Evolutionary conservation across 2,888 invertebrate genomes (phyloP).

Genomic region (Epistrophe eligans): DNA sequence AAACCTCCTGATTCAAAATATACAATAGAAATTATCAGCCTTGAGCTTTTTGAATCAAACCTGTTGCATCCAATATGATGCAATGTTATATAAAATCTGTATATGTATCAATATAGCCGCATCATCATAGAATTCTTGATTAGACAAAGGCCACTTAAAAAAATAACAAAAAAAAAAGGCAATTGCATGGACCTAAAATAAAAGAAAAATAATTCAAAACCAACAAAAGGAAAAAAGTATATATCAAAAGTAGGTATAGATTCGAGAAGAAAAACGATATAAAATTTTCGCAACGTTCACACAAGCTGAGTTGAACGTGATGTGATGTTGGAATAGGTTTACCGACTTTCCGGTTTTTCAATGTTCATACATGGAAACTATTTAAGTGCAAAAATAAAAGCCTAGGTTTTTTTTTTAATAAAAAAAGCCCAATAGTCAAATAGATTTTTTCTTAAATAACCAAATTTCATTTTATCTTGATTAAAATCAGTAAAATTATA

Average conservation of each 20-base stretch:
- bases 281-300: slow-evolving; percentile 65
- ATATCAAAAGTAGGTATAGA: not conserved
- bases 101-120: not conserved
- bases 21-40: slow-evolving; percentile 36
- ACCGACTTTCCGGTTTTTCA: slow-evolving; percentile 30
- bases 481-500: too few relatives aligned
- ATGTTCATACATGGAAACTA: not conserved
- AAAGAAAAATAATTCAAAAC: slow-evolving; percentile 21
- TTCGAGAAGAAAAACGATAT: slow-evolving; percentile 45
- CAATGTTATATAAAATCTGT: slow-evolving; percentile 30
- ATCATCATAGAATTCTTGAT: slow-evolving; percentile 56
- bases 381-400: not conserved
- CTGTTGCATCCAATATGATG: slow-evolving; percentile 53
- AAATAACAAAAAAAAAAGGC: not conserved
- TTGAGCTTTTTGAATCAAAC: slow-evolving; percentile 6
- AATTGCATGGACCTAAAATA: slow-evolving; percentile 37
- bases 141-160: slow-evolving; percentile 42
- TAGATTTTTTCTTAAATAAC: too few relatives aligned
- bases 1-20: slow-evolving; percentile 15
- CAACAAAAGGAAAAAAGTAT: not conserved
- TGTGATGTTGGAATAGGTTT: slow-evolving; percentile 65
- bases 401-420: not conserved
- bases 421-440: too few relatives aligned
- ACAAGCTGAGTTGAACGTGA: slow-evolving; percentile 72
- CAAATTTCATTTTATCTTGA: too few relatives aligned